Percentiles rank a stretch among this genome's conserved stretches.
These are phyloP conservation scores for Meteorus cinctellus DNA, from an alignment of 2,888 invertebrate genomes.

Conservation along the genomic window DNA sequence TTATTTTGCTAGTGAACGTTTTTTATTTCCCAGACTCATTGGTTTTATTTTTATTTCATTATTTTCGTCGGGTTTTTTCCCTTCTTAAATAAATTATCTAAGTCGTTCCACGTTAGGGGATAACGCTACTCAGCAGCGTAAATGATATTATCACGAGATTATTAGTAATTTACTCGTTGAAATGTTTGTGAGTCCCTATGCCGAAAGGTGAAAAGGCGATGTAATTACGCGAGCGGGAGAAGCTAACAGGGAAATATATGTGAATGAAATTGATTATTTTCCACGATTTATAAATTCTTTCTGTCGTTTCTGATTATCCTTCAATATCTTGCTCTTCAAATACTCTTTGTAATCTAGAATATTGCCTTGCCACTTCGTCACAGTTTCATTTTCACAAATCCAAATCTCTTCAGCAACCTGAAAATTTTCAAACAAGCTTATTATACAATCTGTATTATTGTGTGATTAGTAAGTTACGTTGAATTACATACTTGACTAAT, in stretches of 20 bases:
- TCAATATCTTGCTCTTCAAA: conserved; percentile 89
- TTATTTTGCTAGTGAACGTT: neutral
- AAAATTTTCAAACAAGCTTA: conserved; percentile 20
- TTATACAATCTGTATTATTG: conserved; percentile 8
- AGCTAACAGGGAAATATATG: conserved; percentile 17
- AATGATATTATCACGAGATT: conserved; percentile 44
- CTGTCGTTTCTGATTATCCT: conserved; percentile 76
- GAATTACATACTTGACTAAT: conserved; percentile 90
- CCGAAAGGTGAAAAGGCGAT: conserved; percentile 52
- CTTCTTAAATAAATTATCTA: conserved; percentile 71
- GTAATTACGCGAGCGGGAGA: conserved; percentile 29
- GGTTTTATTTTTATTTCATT: conserved; percentile 41
- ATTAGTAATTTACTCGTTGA: conserved; percentile 44
- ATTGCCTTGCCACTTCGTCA: conserved; percentile 97
- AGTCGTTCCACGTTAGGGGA: conserved; percentile 57
- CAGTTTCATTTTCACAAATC: conserved; percentile 97
- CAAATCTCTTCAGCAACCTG: conserved; percentile 99
- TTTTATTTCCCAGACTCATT: conserved; percentile 29
- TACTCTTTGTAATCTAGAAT: conserved; percentile 97
- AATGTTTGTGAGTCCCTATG: conserved; percentile 31
- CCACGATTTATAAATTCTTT: conserved; percentile 63
- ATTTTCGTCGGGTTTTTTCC: conserved; percentile 36
- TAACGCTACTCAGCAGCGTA: conserved; percentile 67
- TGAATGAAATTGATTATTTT: conserved; percentile 31
- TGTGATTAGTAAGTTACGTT: conserved; percentile 17